Base-by-base conservation (phyloP, 2,113 vertebrate species). In the Poeciliopsis retropinna region DNA sequence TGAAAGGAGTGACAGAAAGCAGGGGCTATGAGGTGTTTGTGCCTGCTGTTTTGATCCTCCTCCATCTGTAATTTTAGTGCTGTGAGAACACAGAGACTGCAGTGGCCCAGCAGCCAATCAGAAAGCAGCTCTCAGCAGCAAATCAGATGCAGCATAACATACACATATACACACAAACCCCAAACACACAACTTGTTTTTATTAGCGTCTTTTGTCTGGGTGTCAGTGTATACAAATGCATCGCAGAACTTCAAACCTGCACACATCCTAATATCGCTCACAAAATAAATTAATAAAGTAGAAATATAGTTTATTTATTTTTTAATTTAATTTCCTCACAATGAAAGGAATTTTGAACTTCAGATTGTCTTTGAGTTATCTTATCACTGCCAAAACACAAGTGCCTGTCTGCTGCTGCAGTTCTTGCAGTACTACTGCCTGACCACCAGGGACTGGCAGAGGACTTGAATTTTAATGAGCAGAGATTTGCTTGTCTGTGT, bases 61-160 rank as follows among this genome's bases (percentile, higher is more conserved):
- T 84, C 73, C 71, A 47, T 87, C 81, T 79, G 64, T 62, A 73
- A 69, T 72, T 80, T 47, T 28, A 88, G 83, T 72, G 83, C 79
- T 85, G 79, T 47, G 85, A 85, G 78, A 80, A 78, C 67, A 83
- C 72, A 54, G 82, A 87, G 81, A 92, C 91, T 93, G 92, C 92
- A 85, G 92, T 89, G 85, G 80, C 77, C 44, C 11, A 60, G 79
- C 73, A 39, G 79, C 92, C 92, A 92, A 93, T 93, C 89, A 89
- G 87, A 86, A 65, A 0, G 71, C 84, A 0, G 89, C 69, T 62
- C 78, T 83, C 70, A 25, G 29, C 72, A 81, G 60, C 67, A 73
- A 85, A 64, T 87, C 85, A 62, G 78, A 72, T 70, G 69, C 80
- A 85, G 75, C 73, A 83, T 63, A 70, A 63, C 70, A 77, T 37